Evolutionary conservation across 2,113 vertebrate genomes (phyloP), one percentile per base, ranked within the genome.

Genomic region (Shinisaurus crocodilurus): DNA sequence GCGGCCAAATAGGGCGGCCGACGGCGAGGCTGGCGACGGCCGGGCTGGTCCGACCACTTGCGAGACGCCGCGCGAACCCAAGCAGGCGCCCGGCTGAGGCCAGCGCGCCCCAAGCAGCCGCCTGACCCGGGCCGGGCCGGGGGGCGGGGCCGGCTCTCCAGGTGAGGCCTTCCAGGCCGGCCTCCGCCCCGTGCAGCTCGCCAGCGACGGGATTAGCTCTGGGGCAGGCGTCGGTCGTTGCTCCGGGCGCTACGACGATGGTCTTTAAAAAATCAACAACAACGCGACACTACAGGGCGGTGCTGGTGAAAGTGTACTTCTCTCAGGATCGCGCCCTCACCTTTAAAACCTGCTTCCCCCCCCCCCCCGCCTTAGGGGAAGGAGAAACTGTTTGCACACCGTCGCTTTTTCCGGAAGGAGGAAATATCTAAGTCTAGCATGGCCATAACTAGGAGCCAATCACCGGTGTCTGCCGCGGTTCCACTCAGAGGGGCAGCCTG

Each of bases 31-130:
- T 6, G 77, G 8, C 89, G 69, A n/a, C 67, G 8, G 50, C 93
- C 88, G 12, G 90, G 92, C 94, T 92, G 94, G 94, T 92, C 92
- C 85, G 90, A 92, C 94, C 50, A 90, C 96, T 94, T 40, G 91
- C 92, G 90, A 92, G 63, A 91, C 92, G 92, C n/a, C 0, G 85
- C 85, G 92, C 87, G 15, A 70, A 70, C 40, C 87, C 88, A 84
- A 57, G 94, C 86, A 18, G 85, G 72, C 90, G 60, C 95, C 87
- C 40, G 15, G 6, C 18, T 6, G 13, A 54, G 50, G 25, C 92
- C 81, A 84, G 94, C 86, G 93, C 92, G 48, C 88, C 85, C 40
- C 81, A 4, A 82, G 92, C 84, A 76, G 7, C 63, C 82, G 0
- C 95, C 94, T 95, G 94, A 92, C 93, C 92, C 87, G 86, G 85